These are phyloP conservation scores for Hyposmocoma kahamanoa DNA, from an alignment of 1,140 invertebrate species.

Conservation along the genomic window DNA sequence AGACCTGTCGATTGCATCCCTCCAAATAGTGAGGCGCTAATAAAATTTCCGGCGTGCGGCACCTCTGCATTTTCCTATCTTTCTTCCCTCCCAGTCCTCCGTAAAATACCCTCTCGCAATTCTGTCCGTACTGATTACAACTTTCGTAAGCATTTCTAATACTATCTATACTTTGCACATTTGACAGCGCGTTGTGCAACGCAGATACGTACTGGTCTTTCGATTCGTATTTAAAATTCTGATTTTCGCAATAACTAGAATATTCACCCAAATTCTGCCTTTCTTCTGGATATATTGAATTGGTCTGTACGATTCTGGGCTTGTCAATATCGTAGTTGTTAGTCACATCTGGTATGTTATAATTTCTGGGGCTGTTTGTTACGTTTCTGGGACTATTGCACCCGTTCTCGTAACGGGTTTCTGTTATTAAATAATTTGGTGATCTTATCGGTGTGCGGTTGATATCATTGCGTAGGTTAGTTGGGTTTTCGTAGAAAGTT, in stretches of 20 bases:
- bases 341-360: constrained; percentile 39
- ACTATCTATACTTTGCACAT: constrained; percentile 43
- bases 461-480: constrained; percentile 38
- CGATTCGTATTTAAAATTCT: constrained; percentile 38
- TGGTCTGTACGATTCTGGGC: constrained; percentile 28
- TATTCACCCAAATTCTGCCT: constrained; percentile 46
- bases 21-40: constrained; percentile 82
- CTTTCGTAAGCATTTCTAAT: constrained; percentile 39
- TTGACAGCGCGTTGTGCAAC: constrained; percentile 36
- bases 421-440: constrained; percentile 45
- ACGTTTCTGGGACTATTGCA: constrained; percentile 60
- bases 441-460: constrained; percentile 31
- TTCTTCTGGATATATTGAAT: constrained; percentile 43
- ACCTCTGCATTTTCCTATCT: constrained; percentile 71
- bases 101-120: constrained; percentile 32
- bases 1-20: constrained; percentile 51
- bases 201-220: constrained; percentile 48
- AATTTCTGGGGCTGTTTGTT: constrained; percentile 54
- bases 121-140: constrained; percentile 40
- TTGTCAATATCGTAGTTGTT: constrained; percentile 56
- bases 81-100: constrained; percentile 52
- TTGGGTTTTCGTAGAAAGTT: constrained; percentile 59
- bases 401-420: constrained; percentile 48
- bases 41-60: constrained; percentile 84
- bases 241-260: constrained; percentile 44